phyloP scores from a whole-genome alignment of 2,797 vertebrate species.

The Protosalanx chinensis region DNA sequence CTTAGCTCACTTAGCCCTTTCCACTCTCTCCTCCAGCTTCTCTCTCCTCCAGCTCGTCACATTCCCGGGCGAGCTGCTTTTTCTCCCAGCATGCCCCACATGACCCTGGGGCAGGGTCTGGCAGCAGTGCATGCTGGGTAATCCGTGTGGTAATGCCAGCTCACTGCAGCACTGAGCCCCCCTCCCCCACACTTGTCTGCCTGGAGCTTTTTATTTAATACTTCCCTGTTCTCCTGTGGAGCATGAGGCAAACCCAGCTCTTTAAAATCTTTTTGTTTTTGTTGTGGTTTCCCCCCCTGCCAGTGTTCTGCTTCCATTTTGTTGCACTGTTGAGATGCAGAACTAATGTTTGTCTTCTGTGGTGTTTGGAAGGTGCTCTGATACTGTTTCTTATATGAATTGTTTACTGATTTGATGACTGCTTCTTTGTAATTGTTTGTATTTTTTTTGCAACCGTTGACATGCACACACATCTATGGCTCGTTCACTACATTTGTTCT shows the following conservation, averaged over 20 bases:
- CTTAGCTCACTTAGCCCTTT: no score
- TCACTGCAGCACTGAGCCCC: no score
- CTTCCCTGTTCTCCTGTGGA: no score
- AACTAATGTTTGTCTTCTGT: neutral
- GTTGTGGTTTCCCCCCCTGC: no score
- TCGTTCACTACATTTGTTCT: slow-evolving; percentile 28
- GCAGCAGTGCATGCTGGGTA: slow-evolving; percentile 28
- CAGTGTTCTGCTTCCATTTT: no score
- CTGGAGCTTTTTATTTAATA: no score
- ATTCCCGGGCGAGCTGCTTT: neutral
- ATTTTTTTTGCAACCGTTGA: slow-evolving; percentile 40
- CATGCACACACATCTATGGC: slow-evolving; percentile 32
- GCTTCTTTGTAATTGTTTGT: slow-evolving; percentile 27
- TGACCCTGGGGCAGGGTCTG: slow-evolving; percentile 32
- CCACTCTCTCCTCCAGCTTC: no score
- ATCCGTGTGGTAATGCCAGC: no score
- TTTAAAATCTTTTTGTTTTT: no score
- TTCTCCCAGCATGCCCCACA: slow-evolving; percentile 9
- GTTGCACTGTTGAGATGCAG: neutral
- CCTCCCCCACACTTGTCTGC: no score
- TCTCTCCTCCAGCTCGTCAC: neutral
- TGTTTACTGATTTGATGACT: slow-evolving; percentile 46
- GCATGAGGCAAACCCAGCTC: no score
- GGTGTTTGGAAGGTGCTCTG: slow-evolving; percentile 24
- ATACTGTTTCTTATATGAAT: slow-evolving; percentile 32